Base-by-base conservation (phyloP, 2,888 invertebrate genomes). In the Drosophila colorata region DNA sequence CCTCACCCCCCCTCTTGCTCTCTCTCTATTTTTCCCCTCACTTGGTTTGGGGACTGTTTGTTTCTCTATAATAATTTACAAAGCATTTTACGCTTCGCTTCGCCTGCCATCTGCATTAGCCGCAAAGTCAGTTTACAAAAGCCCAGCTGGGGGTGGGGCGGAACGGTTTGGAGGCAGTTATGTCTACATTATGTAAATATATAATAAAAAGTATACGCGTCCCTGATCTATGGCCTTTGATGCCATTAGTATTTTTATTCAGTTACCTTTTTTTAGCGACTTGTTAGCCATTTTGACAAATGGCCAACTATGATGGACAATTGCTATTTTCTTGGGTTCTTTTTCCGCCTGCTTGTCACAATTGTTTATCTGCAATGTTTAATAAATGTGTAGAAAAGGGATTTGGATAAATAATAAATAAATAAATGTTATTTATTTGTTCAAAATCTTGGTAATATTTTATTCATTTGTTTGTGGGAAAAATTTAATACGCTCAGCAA, bases 1-100 rank as follows among this genome's bases (percentile, higher is more conserved):
- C 9, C 53, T 25, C 28, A 38, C 8, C 7, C 25, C 25, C 31
- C 11, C 11, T 4, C 4, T 31, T 33, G 11, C 9, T 4, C 41
- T n/a, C 4, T 31, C 28, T 9, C 5, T 33, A 8, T 35, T 18
- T 9, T 14, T 5, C 31, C 28, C 7, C 5, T 20, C 11, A 41
- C 25, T 11, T 23, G 25, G 35, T 18, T 14, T 5, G 40, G 14
- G 35, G 14, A 47, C 51, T 51, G 65, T 38, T 73, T 64, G 63
- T 60, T 71, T 43, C 58, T 66, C 70, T 66, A 74, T 72, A 77
- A 83, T 87, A 84, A 87, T 83, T 87, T 77, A 84, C 78, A 83
- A 87, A 84, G 85, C 75, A 87, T 87, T 83, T 83, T 65, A 74
- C 83, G 85, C 79, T 72, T 83, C 79, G 81, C 74, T 83, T 87